Percentiles rank a stretch among this genome's conserved stretches.
phyloP scores from a whole-genome alignment of 1,140 invertebrate species.

The Lysiphlebus fabarum region DNA sequence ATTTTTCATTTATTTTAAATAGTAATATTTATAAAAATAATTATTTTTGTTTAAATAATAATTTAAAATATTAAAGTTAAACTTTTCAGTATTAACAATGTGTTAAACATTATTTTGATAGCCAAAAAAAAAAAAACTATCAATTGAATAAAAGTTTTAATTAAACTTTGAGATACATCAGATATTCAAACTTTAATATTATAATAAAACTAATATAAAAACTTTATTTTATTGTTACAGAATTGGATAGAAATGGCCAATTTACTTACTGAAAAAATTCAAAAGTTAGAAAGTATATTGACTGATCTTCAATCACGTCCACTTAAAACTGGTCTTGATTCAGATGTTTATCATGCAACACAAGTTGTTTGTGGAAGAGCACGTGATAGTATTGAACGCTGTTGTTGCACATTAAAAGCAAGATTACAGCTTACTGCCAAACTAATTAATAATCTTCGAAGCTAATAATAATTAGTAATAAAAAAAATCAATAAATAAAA shows the following conservation, averaged over 20 bases:
- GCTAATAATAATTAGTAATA: slow-evolving; percentile 42
- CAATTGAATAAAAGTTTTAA: not conserved
- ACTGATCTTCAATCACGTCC: slow-evolving; percentile 43
- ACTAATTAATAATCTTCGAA: slow-evolving; percentile 48
- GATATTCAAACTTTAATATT: not conserved
- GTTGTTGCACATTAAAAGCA: slow-evolving; percentile 44
- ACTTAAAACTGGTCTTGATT: slow-evolving; percentile 36
- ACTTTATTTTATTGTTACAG: slow-evolving; percentile 34
- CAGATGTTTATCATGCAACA: slow-evolving; percentile 30
- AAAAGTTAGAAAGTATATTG: slow-evolving; percentile 40
- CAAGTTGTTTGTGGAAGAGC: slow-evolving; percentile 35
- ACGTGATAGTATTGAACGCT: slow-evolving; percentile 45
- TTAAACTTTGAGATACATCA: slow-evolving; percentile 4
- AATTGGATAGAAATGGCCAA: slow-evolving; percentile 42
- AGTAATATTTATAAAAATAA: no score
- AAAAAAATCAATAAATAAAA: slow-evolving; percentile 42
- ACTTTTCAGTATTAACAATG: no score
- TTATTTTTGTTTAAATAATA: no score
- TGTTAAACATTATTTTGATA: no score
- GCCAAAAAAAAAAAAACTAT: no score
- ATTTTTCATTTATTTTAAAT: no score
- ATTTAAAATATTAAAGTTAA: no score
- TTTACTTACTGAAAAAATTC: slow-evolving; percentile 40
- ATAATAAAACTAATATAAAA: slow-evolving; percentile 10
- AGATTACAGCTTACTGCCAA: slow-evolving; percentile 44